Evolutionary conservation across 2,888 invertebrate species (phyloP).

Genomic region (Tiphia femorata): DNA sequence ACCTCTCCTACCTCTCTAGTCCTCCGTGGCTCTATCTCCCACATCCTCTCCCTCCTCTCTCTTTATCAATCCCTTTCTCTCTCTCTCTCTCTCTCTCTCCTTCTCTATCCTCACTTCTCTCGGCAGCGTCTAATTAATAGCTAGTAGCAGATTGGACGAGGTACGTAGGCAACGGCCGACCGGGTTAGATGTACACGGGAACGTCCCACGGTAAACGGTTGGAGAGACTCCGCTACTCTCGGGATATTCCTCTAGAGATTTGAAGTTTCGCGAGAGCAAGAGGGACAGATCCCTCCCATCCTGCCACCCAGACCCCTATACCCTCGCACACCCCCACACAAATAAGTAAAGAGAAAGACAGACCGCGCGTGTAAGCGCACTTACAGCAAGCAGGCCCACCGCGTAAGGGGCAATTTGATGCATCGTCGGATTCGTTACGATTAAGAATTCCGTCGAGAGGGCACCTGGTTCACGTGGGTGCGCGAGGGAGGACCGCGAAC

Average conservation of each 20-base stretch:
- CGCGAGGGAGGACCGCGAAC: neutral
- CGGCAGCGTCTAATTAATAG: slow-evolving; percentile 43
- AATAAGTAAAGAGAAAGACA: slow-evolving; percentile 5
- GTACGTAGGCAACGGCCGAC: slow-evolving; percentile 27
- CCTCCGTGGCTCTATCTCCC: neutral
- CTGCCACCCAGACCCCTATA: too few relatives aligned
- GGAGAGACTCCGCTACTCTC: too few relatives aligned
- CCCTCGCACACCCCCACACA: too few relatives aligned
- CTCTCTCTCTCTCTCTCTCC: slow-evolving; percentile 23
- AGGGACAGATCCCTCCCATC: neutral
- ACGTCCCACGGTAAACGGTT: slow-evolving; percentile 35
- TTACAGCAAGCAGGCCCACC: neutral
- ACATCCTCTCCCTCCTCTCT: slow-evolving; percentile 10
- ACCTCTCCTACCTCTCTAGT: neutral
- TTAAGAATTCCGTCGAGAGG: neutral
- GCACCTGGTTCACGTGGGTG: neutral
- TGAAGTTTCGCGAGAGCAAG: slow-evolving; percentile 36
- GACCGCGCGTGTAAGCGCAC: slow-evolving; percentile 12
- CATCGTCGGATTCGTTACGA: slow-evolving; percentile 32
- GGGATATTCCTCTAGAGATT: slow-evolving; percentile 32
- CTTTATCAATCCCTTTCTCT: slow-evolving; percentile 18
- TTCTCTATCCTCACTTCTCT: too few relatives aligned
- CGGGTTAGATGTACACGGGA: slow-evolving; percentile 21
- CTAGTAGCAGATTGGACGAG: slow-evolving; percentile 32
- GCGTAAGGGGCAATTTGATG: slow-evolving; percentile 44